A percentile compares a stretch with the other conserved stretches of the same genome.
Conservation (phyloP, 1,140 invertebrate species). For the Arion vulgaris region DNA sequence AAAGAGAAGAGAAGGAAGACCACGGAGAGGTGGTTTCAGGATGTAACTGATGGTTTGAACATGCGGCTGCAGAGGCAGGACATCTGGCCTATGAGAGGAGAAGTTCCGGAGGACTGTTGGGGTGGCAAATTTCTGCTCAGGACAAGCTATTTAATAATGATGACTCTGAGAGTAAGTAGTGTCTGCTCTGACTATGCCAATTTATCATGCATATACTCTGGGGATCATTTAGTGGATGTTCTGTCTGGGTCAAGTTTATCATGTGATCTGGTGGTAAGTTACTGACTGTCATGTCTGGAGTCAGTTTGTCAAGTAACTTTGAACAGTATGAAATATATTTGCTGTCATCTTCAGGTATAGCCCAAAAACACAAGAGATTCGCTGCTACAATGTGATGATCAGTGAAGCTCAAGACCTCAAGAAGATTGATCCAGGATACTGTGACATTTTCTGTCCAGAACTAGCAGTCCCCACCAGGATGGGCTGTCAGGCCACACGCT, state of each 20-base stretch:
- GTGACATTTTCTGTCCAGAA: conserved; percentile 81
- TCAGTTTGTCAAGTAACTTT: no score
- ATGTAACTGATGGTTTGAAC: no score
- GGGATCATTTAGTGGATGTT: no score
- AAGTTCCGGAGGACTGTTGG: no score
- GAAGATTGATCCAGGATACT: conserved; percentile 63
- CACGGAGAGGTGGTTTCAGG: no score
- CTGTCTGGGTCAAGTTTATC: conserved; percentile 85
- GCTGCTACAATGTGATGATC: conserved; percentile 86
- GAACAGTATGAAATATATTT: no score
- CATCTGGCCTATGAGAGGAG: no score
- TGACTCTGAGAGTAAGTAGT: conserved; percentile 76
- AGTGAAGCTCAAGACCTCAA: conserved; percentile 75
- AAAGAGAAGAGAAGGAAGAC: no score
- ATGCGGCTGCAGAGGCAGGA: no score
- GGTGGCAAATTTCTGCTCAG: no score
- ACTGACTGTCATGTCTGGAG: not conserved
- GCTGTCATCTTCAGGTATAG: conserved; percentile 75
- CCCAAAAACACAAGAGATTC: conserved; percentile 80
- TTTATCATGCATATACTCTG: no score
- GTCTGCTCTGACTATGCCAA: not conserved
- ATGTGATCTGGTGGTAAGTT: conserved; percentile 77
- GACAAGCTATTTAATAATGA: no score
- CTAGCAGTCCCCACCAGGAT: conserved; percentile 84
- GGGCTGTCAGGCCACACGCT: conserved; percentile 82